Base-by-base conservation (phyloP, 2,888 invertebrate species). In the Lasioglossum figueresi region DNA sequence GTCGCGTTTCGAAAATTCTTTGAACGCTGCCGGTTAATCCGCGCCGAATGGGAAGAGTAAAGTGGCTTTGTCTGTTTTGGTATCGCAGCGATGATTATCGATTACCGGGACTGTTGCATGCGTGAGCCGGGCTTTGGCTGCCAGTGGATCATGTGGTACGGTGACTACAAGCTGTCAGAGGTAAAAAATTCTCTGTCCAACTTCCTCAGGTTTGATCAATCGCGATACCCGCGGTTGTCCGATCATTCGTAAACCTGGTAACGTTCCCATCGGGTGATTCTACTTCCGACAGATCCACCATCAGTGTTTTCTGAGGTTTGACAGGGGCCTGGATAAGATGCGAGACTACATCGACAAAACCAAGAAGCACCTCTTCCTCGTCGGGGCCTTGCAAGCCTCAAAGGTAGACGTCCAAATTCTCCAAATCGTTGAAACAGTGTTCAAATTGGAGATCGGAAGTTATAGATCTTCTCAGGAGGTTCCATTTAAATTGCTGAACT, bases 131-230 rank as follows among this genome's bases (percentile, higher is more conserved):
- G 84, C 79, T 92, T 93, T 40, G 93, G 93, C 68, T 93, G 92
- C 83, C 94, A 94, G 27, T 94, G 94, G 94, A 93, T 94, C 14
- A 91, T 94, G 88, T 94, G 94, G 94, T 94, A 94, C 83, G 94
- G 94, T 1, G 94, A 94, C 86, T 92, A 91, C 59, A 89, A 91
- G 52, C 85, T 94, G 82, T 94, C 94, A 2, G 91, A 94, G 91
- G 94, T 94, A 88, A 89, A 45, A 73, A 79, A 75, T 52, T 68
- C 37, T 68, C 37, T 45, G 70, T n/a, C 70, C 3, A 45, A 45
- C 56, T 43, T 71, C 34, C 37, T 37, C 68, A 48, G 4, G 66
- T 27, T 40, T 37, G 52, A 40, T 52, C 27, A 56, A 70, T 27
- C n/a, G 23, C 12, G 4, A n/a, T 37, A 45, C 19, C 23, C 10